Evolutionary conservation across 2,113 vertebrate genomes (phyloP).

Genomic region (Aplodontia rufa): DNA sequence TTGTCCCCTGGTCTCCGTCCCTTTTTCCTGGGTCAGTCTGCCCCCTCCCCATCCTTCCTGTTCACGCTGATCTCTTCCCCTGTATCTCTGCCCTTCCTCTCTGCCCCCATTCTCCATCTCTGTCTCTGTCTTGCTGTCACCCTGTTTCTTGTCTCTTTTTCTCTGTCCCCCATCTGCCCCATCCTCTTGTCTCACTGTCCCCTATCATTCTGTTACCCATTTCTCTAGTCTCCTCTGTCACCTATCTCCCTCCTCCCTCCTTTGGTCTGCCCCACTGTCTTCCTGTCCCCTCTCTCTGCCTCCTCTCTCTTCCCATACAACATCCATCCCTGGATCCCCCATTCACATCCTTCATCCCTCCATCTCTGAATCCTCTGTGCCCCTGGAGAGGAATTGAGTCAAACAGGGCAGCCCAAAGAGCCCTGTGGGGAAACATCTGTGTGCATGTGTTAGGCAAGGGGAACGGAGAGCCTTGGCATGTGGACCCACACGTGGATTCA

Average conservation of each 20-base stretch:
- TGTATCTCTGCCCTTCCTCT: background rate
- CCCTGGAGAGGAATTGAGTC: slow-evolving; percentile 25
- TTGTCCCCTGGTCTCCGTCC: slow-evolving; percentile 57
- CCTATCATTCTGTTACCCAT: background rate
- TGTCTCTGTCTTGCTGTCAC: background rate
- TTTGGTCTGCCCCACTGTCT: background rate
- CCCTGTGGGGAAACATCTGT: background rate
- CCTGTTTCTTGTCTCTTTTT: background rate
- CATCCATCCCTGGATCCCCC: background rate
- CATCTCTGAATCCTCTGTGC: background rate
- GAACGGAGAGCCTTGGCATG: background rate
- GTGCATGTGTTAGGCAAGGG: background rate
- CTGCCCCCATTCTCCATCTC: background rate
- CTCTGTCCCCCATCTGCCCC: background rate
- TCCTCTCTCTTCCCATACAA: background rate
- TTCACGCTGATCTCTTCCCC: background rate
- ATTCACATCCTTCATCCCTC: background rate
- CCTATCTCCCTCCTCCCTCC: background rate
- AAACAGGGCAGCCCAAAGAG: background rate
- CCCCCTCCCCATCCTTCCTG: background rate
- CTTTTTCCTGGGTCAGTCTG: slow-evolving; percentile 68
- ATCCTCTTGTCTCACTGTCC: background rate
- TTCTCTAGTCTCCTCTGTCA: background rate
- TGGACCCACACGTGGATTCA: slow-evolving; percentile 61
- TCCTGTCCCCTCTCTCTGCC: background rate